Base-by-base conservation (phyloP, 2,888 invertebrate genomes). In the Eristalinus sepulchralis region DNA sequence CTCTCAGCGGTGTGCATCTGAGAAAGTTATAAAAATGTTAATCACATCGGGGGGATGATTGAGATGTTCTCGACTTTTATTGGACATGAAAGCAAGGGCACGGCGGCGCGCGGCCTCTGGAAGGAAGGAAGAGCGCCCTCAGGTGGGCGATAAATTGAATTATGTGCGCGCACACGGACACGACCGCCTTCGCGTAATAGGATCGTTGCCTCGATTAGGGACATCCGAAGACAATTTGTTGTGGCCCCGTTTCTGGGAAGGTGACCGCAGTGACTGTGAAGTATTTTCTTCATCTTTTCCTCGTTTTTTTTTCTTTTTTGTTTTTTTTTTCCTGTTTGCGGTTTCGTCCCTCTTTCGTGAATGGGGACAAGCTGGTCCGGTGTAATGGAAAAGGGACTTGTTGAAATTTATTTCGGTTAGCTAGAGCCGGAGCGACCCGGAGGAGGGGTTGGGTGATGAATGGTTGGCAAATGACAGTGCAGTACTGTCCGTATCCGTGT, bases 211-310 rank as follows among this genome's bases (percentile, higher is more conserved):
- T 78, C 85, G 77, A 82, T 86, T 86, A 73, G 68, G 82, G 82
- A 82, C 82, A 86, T 86, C 85, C 85, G 85, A 82, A 62, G 78
- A 70, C 82, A 82, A 86, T 86, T 86, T 86, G 82, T 70, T 59
- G 66, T 47, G 47, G 76, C 39, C 24, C 55, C 9, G 34, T 62
- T 80, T 67, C 24, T 34, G 34, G 33, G 36, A 85, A 66, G 53
- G 76, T 72, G 66, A 60, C 75, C 71, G 24, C 67, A 66, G 55
- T 68, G 27, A 53, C 47, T 17, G 34, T 22, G 13, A 59, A 11
- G 17, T 39, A 31, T n/a, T 27, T 22, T 20, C n/a, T 47, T 62
- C 36, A 27, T 36, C 31, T 27, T 53, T 27, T 27, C 27, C 27
- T 27, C 27, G 27, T 27, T 27, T 62, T 34, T 34, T 59, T 36